Percentiles rank a stretch among this genome's conserved stretches.
Conservation (phyloP, 2,113 vertebrate genomes). For the Acanthochromis polyacanthus region DNA sequence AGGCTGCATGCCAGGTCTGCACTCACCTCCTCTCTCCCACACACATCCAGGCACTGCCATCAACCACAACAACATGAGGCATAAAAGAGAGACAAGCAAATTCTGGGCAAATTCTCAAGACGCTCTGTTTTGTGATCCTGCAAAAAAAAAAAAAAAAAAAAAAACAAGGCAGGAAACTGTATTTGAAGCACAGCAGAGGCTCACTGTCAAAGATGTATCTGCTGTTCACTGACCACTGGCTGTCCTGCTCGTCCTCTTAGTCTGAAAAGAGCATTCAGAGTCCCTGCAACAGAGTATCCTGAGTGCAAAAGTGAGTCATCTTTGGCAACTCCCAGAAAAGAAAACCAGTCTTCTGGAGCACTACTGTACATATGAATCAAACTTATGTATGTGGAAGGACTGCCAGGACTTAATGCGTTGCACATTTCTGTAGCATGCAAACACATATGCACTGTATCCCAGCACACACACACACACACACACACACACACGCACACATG, state of each 20-base stretch:
- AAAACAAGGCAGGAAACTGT: constrained; percentile 56
- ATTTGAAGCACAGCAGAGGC: constrained; percentile 53
- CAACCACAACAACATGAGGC: constrained; percentile 55
- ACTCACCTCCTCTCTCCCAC: constrained; percentile 74
- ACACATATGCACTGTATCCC: constrained; percentile 69
- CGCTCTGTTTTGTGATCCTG: constrained; percentile 49
- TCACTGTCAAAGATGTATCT: constrained; percentile 55
- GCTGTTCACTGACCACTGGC: constrained; percentile 57
- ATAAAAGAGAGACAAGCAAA: constrained; percentile 53
- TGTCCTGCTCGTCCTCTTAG: constrained; percentile 54
- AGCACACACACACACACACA: constrained; percentile 9
- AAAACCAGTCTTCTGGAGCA: constrained; percentile 77
- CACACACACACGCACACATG: constrained; percentile 17
- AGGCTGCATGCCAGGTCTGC: constrained; percentile 70
- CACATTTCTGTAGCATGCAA: constrained; percentile 85
- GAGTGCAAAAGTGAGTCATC: constrained; percentile 80
- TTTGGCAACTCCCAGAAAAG: constrained; percentile 75
- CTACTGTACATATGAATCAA: constrained; percentile 83
- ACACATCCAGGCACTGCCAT: constrained; percentile 66
- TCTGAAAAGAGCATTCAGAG: constrained; percentile 50
- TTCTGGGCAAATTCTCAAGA: constrained; percentile 68
- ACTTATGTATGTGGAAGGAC: constrained; percentile 76
- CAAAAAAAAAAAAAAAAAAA: too few relatives aligned
- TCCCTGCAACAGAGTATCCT: constrained; percentile 40
- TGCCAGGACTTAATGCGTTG: constrained; percentile 84